Conservation (phyloP, 1,140 invertebrate species). For the Arion vulgaris region DNA sequence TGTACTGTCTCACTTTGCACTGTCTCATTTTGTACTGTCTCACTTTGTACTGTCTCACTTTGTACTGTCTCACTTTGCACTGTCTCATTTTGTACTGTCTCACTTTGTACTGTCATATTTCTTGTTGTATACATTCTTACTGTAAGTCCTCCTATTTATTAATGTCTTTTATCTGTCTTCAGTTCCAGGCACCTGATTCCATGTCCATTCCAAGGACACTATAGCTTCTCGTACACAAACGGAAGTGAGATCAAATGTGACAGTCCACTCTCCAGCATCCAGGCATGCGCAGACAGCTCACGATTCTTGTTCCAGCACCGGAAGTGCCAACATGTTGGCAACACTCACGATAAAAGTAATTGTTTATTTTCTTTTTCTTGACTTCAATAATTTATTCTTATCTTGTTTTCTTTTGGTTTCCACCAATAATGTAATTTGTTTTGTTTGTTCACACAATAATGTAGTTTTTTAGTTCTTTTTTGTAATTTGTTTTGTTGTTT, state of each 20-base stretch:
- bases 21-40: too few species aligned
- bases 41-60: too few species aligned
- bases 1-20: too few species aligned
- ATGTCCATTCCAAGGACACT: constrained; percentile 72
- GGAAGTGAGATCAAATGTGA: constrained; percentile 48
- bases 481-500: too few species aligned
- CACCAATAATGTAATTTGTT: too few species aligned
- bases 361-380: constrained; percentile 16
- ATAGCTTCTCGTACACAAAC: constrained; percentile 60
- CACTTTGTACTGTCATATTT: not conserved
- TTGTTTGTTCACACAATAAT: too few species aligned
- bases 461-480: too few species aligned
- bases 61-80: too few species aligned
- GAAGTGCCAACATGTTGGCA: constrained; percentile 53
- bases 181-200: constrained; percentile 67
- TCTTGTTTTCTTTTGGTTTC: too few species aligned
- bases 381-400: too few species aligned
- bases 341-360: constrained; percentile 57
- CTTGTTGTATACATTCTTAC: not conserved
- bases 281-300: constrained; percentile 65
- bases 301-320: constrained; percentile 64
- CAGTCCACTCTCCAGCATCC: constrained; percentile 54
- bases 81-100: too few species aligned
- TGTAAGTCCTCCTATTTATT: not conserved
- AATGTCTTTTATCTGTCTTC: constrained; percentile 28